Base-by-base conservation (phyloP, 2,888 invertebrate species). In the Caenorhabditis wallacei region DNA sequence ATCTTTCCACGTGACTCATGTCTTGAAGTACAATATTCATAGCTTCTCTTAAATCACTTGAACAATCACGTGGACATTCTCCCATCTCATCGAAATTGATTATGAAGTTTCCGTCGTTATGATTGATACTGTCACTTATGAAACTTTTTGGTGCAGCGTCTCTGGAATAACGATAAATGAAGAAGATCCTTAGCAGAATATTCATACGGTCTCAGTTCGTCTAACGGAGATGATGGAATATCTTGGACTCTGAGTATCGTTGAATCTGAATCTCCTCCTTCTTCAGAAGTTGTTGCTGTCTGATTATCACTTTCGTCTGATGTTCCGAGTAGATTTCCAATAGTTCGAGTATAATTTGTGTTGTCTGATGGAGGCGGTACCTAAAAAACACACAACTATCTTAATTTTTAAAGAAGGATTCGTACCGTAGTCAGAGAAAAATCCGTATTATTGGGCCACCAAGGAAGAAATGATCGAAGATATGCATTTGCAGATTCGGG, bases 1-100 rank as follows among this genome's bases (percentile, higher is more conserved):
- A 86, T 57, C 86, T 54, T 40, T 86, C 83, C 2, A 81, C 80
- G 46, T 86, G 86, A 35, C 83, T 84, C 84, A 86, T 86, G 18
- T 82, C 84, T 53, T 86, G 54, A 10, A 86, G 59, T 2, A 86
- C 69, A 7, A 84, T 56, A 7, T 57, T 71, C 3, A 86, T 16
- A 1, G 86, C 66, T 18, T 84, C 86, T 11, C 53, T 51, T 53
- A 86, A 43, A 46, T 74, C 83, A 3, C 20, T 68, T n/a, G 82
- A 82, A 61, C 86, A 86, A 40, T 84, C 81, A 18, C 74, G 68
- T 24, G 79, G 72, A 30, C 83, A 83, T n/a, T 83, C 82, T 7
- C 70, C 69, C 72, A 82, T 68, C 18, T 82, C 76, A 18, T 82
- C 78, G 20, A 82, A 82, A 22, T 69, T 69, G 1, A 76, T 78